Base-by-base conservation (phyloP, 1,140 invertebrate genomes). In the Odontomachus brunneus region DNA sequence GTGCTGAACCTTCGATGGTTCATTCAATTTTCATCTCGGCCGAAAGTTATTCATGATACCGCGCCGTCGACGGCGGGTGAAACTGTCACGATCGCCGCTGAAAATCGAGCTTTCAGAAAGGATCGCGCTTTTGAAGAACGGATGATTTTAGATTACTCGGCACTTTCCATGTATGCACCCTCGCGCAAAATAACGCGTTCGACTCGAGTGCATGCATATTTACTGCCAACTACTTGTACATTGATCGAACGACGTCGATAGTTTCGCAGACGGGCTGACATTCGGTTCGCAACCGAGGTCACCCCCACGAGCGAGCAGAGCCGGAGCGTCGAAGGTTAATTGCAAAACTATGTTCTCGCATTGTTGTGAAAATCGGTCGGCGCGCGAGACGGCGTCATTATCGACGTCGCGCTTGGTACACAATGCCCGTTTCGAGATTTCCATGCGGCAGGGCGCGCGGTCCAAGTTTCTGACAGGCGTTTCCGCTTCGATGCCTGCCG, bases 321-420 rank as follows among this genome's bases (percentile, higher is more conserved):
- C 9, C 33, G 53, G 24, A 44, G 15, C 19, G 26, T 7, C 22
- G 24, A 76, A 33, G 26, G 60, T 76, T 76, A 76, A 76, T 76
- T 65, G 60, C 44, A 76, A 76, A 76, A 76, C 73, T 75, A 29
- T 75, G 59, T 76, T 76, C 44, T 51, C 62, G n/a, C 60, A 76
- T 76, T 76, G 73, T 76, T 76, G 66, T 76, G 73, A 76, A 76
- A 76, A 76, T 66, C 19, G 38, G 72, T 24, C 38, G 38, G 11
- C 24, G 14, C 60, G 24, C 14, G 29, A 38, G 66, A n/a, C 48
- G 67, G 3, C 24, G 29, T 59, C 51, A 66, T 65, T 66, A 60
- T 53, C 44, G 69, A 53, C 53, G 15, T 73, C 33, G 26, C n/a
- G 29, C 26, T 14, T 51, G 29, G 51, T 3, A 4, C 15, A 73